A percentile compares a stretch with the other conserved stretches of the same genome.
Conservation (phyloP, 2,113 vertebrate genomes). For the Globicephala melas region DNA sequence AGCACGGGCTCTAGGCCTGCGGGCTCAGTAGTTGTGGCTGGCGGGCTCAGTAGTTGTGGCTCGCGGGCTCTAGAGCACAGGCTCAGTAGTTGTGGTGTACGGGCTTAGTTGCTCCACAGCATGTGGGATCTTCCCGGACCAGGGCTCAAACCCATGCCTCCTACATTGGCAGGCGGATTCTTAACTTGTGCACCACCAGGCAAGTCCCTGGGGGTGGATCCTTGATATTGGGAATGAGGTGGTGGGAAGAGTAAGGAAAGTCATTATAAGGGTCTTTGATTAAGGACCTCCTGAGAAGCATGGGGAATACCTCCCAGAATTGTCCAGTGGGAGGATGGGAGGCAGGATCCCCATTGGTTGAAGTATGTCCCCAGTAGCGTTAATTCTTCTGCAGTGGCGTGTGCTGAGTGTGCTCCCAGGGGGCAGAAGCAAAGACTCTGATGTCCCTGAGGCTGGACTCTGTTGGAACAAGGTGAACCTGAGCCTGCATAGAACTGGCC, state of each 20-base stretch:
- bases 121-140: too few relatives aligned
- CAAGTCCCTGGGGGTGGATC: background rate
- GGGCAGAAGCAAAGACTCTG: background rate
- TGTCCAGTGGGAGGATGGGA: background rate
- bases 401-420: rapidly evolving
- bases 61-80: too few relatives aligned
- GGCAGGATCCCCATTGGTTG: background rate
- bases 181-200: too few relatives aligned
- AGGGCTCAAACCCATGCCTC: too few relatives aligned
- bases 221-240: background rate
- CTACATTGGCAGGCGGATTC: too few relatives aligned
- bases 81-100: too few relatives aligned
- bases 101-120: too few relatives aligned
- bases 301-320: background rate
- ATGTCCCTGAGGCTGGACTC: background rate
- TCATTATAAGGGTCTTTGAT: background rate
- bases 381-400: background rate
- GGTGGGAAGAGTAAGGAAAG: background rate
- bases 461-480: background rate
- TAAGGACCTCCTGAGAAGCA: background rate
- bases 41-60: too few relatives aligned
- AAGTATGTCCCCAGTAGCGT: rapidly evolving
- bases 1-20: too few relatives aligned
- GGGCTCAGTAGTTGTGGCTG: too few relatives aligned
- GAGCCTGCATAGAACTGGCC: background rate